Conservation (phyloP, 2,797 vertebrate species). For the Acridotheres tristis region DNA sequence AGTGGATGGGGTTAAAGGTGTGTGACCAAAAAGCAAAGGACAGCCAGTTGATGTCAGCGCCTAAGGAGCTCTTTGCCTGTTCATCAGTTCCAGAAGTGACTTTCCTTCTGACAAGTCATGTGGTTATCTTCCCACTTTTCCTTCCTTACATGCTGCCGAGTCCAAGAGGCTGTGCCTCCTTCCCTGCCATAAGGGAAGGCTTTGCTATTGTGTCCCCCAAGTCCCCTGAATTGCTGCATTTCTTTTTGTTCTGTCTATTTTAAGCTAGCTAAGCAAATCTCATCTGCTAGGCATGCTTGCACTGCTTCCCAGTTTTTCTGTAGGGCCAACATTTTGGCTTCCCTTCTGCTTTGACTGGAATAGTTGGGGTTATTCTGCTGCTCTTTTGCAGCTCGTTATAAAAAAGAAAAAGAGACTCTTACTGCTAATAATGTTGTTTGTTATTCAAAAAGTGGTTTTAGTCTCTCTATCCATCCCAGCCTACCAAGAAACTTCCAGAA, state of each 20-base stretch:
- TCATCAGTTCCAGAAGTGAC: background rate
- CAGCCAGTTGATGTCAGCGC: background rate
- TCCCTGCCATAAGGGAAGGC: background rate
- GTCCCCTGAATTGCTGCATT: background rate
- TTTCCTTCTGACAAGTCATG: background rate
- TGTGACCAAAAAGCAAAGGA: background rate
- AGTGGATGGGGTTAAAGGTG: background rate
- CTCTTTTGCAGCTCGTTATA: background rate
- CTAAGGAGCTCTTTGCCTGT: background rate
- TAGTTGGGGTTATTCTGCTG: constrained; percentile 24
- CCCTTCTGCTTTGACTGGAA: constrained; percentile 20
- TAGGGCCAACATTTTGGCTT: constrained; percentile 3
- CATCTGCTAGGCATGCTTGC: background rate
- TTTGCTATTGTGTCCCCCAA: background rate
- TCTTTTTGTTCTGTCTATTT: constrained; percentile 24
- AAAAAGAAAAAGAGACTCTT: background rate
- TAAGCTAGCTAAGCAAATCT: constrained; percentile 10
- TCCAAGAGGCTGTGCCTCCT: background rate
- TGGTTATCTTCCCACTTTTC: background rate
- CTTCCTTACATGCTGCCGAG: background rate
- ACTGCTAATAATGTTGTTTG: background rate
- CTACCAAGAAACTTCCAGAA: background rate
- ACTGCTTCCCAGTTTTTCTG: background rate
- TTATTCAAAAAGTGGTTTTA: background rate
- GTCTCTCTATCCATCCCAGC: background rate